phyloP scores from a whole-genome alignment of 2,797 vertebrate genomes.

The Platyrinchus mystaceus region DNA sequence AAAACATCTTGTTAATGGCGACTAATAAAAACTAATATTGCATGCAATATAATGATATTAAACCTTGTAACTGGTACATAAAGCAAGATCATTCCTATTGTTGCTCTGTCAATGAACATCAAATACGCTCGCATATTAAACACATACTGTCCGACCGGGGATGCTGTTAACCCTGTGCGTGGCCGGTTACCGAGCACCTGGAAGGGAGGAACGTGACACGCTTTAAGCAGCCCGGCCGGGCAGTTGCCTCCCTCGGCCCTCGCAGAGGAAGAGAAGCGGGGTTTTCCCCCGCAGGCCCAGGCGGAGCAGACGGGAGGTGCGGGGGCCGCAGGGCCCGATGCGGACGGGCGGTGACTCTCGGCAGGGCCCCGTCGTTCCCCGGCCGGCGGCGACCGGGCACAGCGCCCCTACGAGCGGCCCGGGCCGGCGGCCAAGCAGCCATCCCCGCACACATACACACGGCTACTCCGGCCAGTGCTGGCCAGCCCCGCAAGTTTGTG shows the following conservation, averaged over 20 bases:
- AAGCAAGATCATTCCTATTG: slow-evolving; percentile 80
- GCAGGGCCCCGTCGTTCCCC: neutral
- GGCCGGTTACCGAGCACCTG: neutral
- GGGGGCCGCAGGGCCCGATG: neutral
- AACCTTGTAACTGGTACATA: slow-evolving; percentile 82
- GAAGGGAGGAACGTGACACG: neutral
- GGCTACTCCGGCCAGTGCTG: rapidly evolving
- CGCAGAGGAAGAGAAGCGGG: neutral
- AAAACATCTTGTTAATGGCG: slow-evolving; percentile 81
- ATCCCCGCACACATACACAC: rapidly evolving
- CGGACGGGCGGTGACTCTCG: neutral
- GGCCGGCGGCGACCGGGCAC: neutral
- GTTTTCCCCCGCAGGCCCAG: neutral
- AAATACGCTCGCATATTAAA: slow-evolving; percentile 73
- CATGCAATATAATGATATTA: slow-evolving; percentile 83
- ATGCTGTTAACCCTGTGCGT: slow-evolving; percentile 56
- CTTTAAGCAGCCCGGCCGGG: neutral
- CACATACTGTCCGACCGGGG: slow-evolving; percentile 31
- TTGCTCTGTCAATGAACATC: slow-evolving; percentile 73
- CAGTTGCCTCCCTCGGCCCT: neutral
- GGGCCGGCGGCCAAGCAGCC: neutral
- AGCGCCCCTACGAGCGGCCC: too few relatives aligned
- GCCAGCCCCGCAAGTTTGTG: neutral
- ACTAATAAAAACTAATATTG: slow-evolving; percentile 85
- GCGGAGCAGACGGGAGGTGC: neutral